A percentile compares a stretch with the other conserved stretches of the same genome.
Evolutionary conservation across 1,140 invertebrate genomes (phyloP).

Genomic region (Cotesia vestalis): DNA sequence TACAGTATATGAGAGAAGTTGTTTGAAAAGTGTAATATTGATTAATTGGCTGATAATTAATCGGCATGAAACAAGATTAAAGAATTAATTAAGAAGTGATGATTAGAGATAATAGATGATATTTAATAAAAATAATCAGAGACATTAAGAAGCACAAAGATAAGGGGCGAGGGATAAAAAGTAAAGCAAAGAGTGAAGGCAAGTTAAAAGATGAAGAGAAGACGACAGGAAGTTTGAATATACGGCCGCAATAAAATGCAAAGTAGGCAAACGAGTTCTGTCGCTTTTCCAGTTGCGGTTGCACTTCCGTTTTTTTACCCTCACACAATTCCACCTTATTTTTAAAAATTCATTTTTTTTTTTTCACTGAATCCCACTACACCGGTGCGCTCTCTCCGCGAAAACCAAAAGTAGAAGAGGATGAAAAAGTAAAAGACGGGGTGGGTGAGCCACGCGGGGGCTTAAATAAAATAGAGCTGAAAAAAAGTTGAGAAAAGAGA

Average conservation of each 20-base stretch:
- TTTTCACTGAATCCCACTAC: slow-evolving; percentile 5
- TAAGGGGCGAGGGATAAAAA: not conserved
- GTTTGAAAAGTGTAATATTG: no score
- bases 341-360: slow-evolving; percentile 4
- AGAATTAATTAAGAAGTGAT: no score
- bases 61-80: no score
- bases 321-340: slow-evolving; percentile 18
- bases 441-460: no score
- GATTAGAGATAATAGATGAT: not conserved
- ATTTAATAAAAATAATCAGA: not conserved
- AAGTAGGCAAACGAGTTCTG: slow-evolving; percentile 38
- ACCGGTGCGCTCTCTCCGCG: not conserved
- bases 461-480: not conserved
- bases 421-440: not conserved
- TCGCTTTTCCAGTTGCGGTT: slow-evolving; percentile 38
- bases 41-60: no score
- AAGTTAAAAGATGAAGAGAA: slow-evolving; percentile 25
- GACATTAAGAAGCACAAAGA: slow-evolving; percentile 6
- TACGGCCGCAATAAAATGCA: slow-evolving; percentile 37
- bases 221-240: slow-evolving; percentile 38
- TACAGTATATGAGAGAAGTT: no score
- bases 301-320: slow-evolving; percentile 33
- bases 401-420: not conserved
- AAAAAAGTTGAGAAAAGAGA: not conserved
- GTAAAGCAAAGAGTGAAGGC: not conserved